A percentile compares a stretch with the other conserved stretches of the same genome.
phyloP scores from a whole-genome alignment of 2,797 vertebrate genomes.

The Dromococcyx pavoninus region DNA sequence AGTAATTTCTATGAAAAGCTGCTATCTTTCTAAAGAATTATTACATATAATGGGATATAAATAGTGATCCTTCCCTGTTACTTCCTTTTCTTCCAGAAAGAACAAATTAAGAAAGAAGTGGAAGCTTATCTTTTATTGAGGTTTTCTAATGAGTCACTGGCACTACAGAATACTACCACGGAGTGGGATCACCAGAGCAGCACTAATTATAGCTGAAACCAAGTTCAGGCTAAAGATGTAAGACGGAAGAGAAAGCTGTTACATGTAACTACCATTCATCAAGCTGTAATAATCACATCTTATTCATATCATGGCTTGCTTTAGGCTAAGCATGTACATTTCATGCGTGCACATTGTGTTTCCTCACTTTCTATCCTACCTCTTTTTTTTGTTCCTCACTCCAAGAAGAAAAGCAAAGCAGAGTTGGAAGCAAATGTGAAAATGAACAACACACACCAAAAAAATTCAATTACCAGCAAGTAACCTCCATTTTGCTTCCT shows the following conservation, averaged over 20 bases:
- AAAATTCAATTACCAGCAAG: not conserved
- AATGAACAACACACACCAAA: not conserved
- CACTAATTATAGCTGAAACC: not conserved
- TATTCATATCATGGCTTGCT: not conserved
- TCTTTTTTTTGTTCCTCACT: not conserved
- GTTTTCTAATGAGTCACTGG: not conserved
- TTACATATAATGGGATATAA: slow-evolving; percentile 22
- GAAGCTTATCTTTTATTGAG: not conserved
- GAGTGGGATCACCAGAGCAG: not conserved
- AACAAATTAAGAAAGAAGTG: not conserved
- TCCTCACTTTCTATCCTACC: not conserved
- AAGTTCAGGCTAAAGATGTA: not conserved
- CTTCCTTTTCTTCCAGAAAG: slow-evolving; percentile 14
- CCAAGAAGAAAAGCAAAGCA: not conserved
- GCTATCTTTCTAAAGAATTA: slow-evolving; percentile 45
- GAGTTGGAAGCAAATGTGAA: not conserved
- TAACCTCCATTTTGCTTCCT: not conserved
- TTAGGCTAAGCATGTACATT: not conserved
- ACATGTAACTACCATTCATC: not conserved
- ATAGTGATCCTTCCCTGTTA: not conserved
- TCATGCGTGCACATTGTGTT: not conserved
- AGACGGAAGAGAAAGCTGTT: not conserved
- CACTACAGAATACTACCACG: not conserved
- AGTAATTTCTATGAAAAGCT: slow-evolving; percentile 41
- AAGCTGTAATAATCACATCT: not conserved